These are phyloP conservation scores for Anolis sagrei DNA, from an alignment of 2,113 vertebrate genomes.

Conservation along the genomic window DNA sequence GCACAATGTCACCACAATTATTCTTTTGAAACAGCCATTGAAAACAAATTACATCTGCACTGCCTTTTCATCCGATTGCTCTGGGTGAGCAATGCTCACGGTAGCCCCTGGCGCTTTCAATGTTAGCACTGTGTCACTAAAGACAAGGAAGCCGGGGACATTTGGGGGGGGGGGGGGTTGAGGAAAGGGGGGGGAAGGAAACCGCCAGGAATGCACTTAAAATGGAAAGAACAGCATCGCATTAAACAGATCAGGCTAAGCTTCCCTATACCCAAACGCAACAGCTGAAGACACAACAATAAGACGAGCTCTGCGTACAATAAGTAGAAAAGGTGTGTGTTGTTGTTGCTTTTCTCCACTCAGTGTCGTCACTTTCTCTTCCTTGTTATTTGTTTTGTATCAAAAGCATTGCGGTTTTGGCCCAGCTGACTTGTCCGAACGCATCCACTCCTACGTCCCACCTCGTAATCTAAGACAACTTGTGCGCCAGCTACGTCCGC, in stretches of 20 bases:
- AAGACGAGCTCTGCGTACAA: neutral
- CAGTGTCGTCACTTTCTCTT: conserved; percentile 6
- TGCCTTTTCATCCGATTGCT: conserved; percentile 99
- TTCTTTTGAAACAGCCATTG: conserved; percentile 99
- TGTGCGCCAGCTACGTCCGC: too few species aligned
- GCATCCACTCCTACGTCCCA: too few species aligned
- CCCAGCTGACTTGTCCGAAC: too few species aligned
- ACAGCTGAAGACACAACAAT: conserved; percentile 20
- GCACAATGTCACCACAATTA: conserved; percentile 99
- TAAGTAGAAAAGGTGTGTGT: neutral
- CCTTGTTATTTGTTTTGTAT: too few species aligned
- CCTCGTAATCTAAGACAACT: too few species aligned
- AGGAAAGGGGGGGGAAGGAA: conserved; percentile 3
- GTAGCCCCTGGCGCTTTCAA: conserved; percentile 83
- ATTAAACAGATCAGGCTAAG: conserved; percentile 53
- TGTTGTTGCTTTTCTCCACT: neutral
- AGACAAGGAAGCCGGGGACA: conserved; percentile 58
- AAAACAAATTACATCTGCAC: conserved; percentile 99
- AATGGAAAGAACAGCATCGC: conserved; percentile 57
- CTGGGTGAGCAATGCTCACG: conserved; percentile 95
- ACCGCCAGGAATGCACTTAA: conserved; percentile 53
- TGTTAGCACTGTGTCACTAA: conserved; percentile 83
- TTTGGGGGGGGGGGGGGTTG: neutral
- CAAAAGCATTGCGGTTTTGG: too few species aligned
- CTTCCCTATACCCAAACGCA: conserved; percentile 3